Conservation (phyloP, 1,140 invertebrate genomes). For the Hermetia illucens region DNA sequence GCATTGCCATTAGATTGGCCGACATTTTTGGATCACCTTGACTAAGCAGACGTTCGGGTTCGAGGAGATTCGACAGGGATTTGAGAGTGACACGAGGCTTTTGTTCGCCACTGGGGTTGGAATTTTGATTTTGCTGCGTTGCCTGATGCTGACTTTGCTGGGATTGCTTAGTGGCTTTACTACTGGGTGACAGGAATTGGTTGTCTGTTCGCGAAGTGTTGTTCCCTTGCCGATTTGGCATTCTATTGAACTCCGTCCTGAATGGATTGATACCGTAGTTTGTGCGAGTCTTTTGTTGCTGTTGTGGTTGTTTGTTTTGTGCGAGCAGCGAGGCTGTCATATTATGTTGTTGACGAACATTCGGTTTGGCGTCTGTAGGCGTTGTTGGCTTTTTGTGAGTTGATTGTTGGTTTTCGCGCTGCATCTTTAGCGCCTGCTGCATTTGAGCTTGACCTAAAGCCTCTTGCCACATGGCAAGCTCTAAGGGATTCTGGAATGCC, state of each 20-base stretch:
- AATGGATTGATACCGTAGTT: neutral
- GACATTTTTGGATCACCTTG: slow-evolving; percentile 12
- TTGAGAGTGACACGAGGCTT: slow-evolving; percentile 41
- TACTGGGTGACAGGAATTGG: too few relatives aligned
- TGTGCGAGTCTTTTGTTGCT: neutral
- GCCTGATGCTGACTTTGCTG: neutral
- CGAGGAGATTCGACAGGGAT: slow-evolving; percentile 40
- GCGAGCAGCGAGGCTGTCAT: too few relatives aligned
- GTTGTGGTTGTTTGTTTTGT: neutral
- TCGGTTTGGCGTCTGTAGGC: slow-evolving; percentile 9
- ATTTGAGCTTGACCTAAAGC: slow-evolving; percentile 35
- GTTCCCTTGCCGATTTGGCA: too few relatives aligned
- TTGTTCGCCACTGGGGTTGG: slow-evolving; percentile 30
- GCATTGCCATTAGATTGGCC: slow-evolving; percentile 3
- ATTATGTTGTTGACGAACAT: too few relatives aligned
- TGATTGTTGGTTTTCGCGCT: neutral
- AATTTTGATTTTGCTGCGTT: too few relatives aligned
- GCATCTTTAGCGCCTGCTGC: slow-evolving; percentile 23
- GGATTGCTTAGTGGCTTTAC: too few relatives aligned
- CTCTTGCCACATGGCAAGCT: slow-evolving; percentile 52
- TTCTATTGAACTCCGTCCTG: too few relatives aligned
- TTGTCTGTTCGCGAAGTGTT: too few relatives aligned
- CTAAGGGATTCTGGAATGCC: slow-evolving; percentile 44
- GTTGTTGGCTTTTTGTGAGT: too few relatives aligned
- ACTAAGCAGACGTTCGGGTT: slow-evolving; percentile 25